Evolutionary conservation across 2,113 vertebrate species (phyloP), one percentile per base, ranked within the genome.

Genomic region (Probosciger aterrimus): DNA sequence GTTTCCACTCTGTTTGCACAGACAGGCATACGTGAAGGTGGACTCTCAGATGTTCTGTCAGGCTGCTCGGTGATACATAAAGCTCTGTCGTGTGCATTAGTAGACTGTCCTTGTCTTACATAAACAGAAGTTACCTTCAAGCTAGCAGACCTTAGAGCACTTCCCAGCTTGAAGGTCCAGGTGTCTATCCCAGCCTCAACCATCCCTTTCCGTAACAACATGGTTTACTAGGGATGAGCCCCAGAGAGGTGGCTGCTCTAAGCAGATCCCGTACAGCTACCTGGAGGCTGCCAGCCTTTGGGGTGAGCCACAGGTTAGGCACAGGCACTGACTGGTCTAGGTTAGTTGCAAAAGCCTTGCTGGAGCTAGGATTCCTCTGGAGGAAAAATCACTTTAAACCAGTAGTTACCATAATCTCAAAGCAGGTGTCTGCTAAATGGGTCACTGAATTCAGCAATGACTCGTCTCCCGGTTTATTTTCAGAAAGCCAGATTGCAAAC

Each of bases 351-450:
- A 80, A 76, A 88, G 46, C 46, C 59, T 37, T 63, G 39, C 39
- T 86, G 67, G 82, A 91, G 43, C 46, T 46, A 30, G 37, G 23
- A 22, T 82, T 70, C 52, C 77, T 92, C 67, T 59, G 49, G 47
- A 89, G 59, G 17, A 91, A 50, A 64, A 86, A 41, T 20, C 37
- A 28, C 69, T 68, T 71, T 20, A 87, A 92, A 79, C 43, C 35
- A 49, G 70, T 41, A 53, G 80, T 86, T 92, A 68, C 1, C 44
- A 18, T 37, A 35, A 44, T 87, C 81, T 87, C 5, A 2, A 88
- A 91, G 74, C 96, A 97, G 96, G 95, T 95, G 95, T 94, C 77
- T 93, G 86, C 92, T 93, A 25, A 90, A 81, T 68, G 95, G 75
- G 88, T 91, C 86, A 63, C 62, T 6, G 10, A 86, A 84, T 73